Evolutionary conservation across 2,113 vertebrate species (phyloP), one percentile per base, ranked within the genome.

Genomic region (Oryzias javanicus): DNA sequence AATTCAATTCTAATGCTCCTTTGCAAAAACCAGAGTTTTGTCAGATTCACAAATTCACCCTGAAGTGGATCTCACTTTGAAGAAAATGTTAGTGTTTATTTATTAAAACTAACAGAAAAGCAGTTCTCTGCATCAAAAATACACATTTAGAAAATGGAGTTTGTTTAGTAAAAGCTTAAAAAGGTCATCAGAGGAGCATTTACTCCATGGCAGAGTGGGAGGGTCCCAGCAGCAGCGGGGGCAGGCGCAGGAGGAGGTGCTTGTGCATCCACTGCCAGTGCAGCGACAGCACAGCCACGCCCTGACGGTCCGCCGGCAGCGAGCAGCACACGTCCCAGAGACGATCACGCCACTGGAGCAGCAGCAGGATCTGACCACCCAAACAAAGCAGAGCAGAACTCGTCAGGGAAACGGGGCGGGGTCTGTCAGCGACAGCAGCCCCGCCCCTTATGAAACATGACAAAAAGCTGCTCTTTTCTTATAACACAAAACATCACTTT

Each of bases 231-330:
- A 97, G 87, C 55, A 95, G 91, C 62, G 90, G 89, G 5, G 96
- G 94, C 54, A 95, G 89, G 40, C 88, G 90, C 42, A 77, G 74
- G 57, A 97, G 87, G 6, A 96, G 87, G 77, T 95, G 92, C 50
- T 99, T 98, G 75, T 92, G 92, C 60, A 99, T 91, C 97, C 97
- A 99, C 76, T 97, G 94, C 97, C 97, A 99, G 82, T 99, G 97
- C 55, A 99, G 89, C 1, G 96, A 93, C 18, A 99, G 89, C 49
- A 97, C 87, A 0, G 94, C 89, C 61, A 98, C 66, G 17, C 94
- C 95, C 1, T 90, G 60, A 0, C 90, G 67, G 78, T 98, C 95
- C 0, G 93, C 89, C 0, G 88, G 84, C 64, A 96, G 80, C 0
- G 74, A 78, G 76, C 93, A 92, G 50, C 95, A 95, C 24, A 91